phyloP scores from a whole-genome alignment of 2,113 vertebrate species.

The Willisornis vidua region DNA sequence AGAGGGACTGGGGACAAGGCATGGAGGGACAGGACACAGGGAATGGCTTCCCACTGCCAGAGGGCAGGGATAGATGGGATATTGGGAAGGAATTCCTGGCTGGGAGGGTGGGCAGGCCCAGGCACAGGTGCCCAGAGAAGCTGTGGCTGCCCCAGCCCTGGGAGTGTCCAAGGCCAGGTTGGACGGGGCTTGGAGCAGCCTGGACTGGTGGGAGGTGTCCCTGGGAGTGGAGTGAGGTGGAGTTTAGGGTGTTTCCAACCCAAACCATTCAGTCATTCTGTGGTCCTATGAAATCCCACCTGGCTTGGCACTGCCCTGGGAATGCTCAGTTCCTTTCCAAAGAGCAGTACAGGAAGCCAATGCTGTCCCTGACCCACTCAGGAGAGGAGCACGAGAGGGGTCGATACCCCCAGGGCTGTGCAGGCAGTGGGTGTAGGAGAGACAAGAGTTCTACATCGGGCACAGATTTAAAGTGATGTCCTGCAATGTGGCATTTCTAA shows the following conservation, averaged over 20 bases:
- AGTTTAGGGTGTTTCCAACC: not conserved
- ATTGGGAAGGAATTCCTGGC: fast-evolving
- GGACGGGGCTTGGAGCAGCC: fast-evolving
- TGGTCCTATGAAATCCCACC: not conserved
- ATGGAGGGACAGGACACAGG: not conserved
- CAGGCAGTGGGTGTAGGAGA: too few relatives aligned
- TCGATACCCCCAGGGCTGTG: fast-evolving
- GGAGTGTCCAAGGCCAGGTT: not conserved
- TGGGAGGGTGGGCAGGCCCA: fast-evolving
- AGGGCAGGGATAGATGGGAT: not conserved
- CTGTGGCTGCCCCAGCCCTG: not conserved
- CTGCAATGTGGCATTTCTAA: fast-evolving
- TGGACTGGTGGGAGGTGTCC: not conserved
- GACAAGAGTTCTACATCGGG: not conserved
- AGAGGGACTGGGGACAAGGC: not conserved
- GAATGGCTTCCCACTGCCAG: not conserved
- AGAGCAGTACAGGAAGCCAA: not conserved
- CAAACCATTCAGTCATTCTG: not conserved
- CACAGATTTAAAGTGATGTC: fast-evolving
- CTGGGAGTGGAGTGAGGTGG: not conserved
- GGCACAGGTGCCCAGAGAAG: not conserved
- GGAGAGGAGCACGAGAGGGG: not conserved
- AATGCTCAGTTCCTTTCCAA: not conserved
- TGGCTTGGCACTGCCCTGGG: not conserved
- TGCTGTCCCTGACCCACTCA: not conserved